These are phyloP conservation scores for Climacteris rufus DNA, from an alignment of 2,113 vertebrate species.

Conservation along the genomic window DNA sequence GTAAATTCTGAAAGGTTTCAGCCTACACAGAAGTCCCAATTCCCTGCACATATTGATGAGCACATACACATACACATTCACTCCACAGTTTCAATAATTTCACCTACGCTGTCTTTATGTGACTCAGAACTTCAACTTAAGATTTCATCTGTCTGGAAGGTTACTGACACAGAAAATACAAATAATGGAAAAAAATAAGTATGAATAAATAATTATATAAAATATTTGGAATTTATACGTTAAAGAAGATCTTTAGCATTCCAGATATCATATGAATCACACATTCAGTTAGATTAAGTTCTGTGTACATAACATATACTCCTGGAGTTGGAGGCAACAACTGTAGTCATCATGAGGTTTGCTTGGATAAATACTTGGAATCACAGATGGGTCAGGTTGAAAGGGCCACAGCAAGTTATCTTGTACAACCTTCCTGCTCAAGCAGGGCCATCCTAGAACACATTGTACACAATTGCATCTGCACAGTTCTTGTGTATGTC, in stretches of 20 bases:
- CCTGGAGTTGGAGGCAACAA: not conserved
- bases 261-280: not conserved
- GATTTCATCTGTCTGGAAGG: not conserved
- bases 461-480: too few species aligned
- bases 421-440: fast-evolving
- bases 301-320: not conserved
- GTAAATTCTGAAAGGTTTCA: not conserved
- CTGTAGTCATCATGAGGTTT: not conserved
- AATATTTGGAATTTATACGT: not conserved
- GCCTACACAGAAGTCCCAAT: not conserved
- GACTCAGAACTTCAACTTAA: not conserved
- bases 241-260: not conserved
- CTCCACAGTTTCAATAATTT: not conserved
- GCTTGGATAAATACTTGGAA: fast-evolving
- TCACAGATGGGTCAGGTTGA: not conserved
- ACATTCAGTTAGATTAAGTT: not conserved
- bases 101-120: not conserved
- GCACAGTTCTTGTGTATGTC: not conserved
- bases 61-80: not conserved
- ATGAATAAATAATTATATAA: not conserved
- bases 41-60: not conserved
- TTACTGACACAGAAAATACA: not conserved
- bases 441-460: not conserved
- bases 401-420: not conserved
- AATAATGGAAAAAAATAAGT: not conserved